phyloP scores from a whole-genome alignment of 2,797 vertebrate genomes.

The Falco peregrinus region DNA sequence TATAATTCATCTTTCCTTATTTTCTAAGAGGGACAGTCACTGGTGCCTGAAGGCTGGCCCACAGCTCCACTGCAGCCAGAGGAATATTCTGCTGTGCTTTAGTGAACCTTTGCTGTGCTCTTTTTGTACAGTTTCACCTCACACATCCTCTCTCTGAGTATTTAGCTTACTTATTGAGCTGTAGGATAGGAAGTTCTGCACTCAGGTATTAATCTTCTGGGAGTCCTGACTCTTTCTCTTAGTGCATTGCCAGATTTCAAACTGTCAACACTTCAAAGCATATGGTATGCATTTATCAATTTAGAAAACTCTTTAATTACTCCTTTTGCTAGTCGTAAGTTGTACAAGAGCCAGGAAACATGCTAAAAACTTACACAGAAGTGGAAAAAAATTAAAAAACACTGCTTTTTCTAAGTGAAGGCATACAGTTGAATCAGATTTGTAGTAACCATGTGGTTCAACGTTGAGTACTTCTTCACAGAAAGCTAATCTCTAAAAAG shows the following conservation, averaged over 20 bases:
- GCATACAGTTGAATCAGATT: neutral
- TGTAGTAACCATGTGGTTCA: neutral
- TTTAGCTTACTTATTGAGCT: conserved; percentile 24
- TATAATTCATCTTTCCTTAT: neutral
- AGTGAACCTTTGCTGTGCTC: neutral
- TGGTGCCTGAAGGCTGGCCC: conserved; percentile 1
- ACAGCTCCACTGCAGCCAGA: neutral
- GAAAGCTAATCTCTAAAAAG: neutral
- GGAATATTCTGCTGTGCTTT: neutral
- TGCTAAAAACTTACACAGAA: neutral
- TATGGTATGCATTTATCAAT: conserved; percentile 39
- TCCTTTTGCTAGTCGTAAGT: conserved; percentile 52
- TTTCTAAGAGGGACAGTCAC: neutral
- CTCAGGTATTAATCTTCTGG: conserved; percentile 66
- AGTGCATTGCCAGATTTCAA: conserved; percentile 32
- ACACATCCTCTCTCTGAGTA: neutral
- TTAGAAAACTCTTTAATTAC: conserved; percentile 34
- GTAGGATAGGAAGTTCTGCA: conserved; percentile 62
- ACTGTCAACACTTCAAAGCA: conserved; percentile 2
- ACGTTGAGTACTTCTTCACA: neutral
- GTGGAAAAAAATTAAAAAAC: neutral
- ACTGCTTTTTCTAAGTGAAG: neutral
- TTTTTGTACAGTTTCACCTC: conserved; percentile 40
- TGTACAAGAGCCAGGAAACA: conserved; percentile 11
- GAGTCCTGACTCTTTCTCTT: neutral